Base-by-base conservation (phyloP, 2,113 vertebrate species). In the Megatriorchis doriae region DNA sequence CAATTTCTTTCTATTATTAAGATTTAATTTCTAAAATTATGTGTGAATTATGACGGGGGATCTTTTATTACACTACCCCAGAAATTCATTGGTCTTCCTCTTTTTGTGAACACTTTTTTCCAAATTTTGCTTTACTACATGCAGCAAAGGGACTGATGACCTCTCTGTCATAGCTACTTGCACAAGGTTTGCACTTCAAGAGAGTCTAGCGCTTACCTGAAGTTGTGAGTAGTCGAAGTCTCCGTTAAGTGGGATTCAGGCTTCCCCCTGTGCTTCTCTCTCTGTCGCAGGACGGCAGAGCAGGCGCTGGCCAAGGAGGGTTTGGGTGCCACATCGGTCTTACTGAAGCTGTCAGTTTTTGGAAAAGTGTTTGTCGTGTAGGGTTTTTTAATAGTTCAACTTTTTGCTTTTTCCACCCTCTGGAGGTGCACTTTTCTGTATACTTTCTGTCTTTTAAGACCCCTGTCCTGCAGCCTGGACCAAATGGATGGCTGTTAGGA, bases 21-120 rank as follows among this genome's bases (percentile, higher is more conserved):
- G 61, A 73, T 58, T 75, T 95, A 42, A 91, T 93, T 96, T 78
- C 73, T 88, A 34, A 81, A 93, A 47, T 40, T 82, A 21, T 7
- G 47, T 65, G 45, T 29, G 62, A 27, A 62, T 82, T 75, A 9
- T 32, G 47, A 16, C 11, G 40, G 21, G 31, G 16, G 66, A 40
- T 70, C 66, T 87, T 50, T n/a, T 55, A 9, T 80, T 85, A 10
- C 7, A 13, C 34, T 22, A 7, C 14, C 22, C 2, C 2, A 62
- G 40, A 61, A 78, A 72, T 48, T 5, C 10, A 8, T 62, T 67
- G 27, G 8, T 81, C 40, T 61, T 72, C 21, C 18, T 45, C 36
- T 58, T 52, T 77, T 55, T 32, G 13, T 81, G 72, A 81, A 22
- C 9, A 0, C 12, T 58, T 89, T 52, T 52, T 34, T n/a, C 23